Evolutionary conservation across 35 echinoderm and acorn worm genomes (phyloP).

Genomic region (Stichopus chloronotus): DNA sequence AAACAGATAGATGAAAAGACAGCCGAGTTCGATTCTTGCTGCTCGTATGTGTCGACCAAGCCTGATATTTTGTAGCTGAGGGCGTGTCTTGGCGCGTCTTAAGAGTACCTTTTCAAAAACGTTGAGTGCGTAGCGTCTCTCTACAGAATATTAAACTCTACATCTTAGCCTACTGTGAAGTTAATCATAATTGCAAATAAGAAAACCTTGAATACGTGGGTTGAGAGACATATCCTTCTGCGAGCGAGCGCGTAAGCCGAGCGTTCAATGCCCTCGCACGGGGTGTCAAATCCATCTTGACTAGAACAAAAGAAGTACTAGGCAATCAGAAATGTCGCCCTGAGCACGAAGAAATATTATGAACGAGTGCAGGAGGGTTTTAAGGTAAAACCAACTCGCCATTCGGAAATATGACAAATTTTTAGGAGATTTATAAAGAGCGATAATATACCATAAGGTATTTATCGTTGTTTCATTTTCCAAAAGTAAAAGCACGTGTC

Average conservation of each 20-base stretch:
- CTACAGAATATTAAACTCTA: conserved; percentile 31
- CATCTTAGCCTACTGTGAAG: conserved; percentile 22
- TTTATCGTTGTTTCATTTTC: no score
- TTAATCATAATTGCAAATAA: conserved; percentile 58
- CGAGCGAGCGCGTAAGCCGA: neutral
- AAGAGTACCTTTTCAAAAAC: conserved; percentile 23
- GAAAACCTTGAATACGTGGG: conserved; percentile 45
- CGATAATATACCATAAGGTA: no score
- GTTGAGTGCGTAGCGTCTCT: conserved; percentile 19
- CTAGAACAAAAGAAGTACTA: conserved; percentile 25
- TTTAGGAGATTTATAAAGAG: no score
- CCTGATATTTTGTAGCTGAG: neutral
- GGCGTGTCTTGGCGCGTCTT: conserved; percentile 29
- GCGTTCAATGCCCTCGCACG: conserved; percentile 56
- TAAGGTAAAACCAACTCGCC: no score
- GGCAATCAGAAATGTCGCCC: conserved; percentile 16
- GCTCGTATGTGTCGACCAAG: neutral
- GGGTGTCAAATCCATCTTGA: conserved; percentile 10
- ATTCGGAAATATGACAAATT: no score
- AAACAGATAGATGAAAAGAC: neutral
- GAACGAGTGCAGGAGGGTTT: neutral
- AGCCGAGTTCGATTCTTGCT: neutral
- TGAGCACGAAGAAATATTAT: neutral
- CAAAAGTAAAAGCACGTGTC: no score
- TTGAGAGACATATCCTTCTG: neutral